A percentile compares a stretch with the other conserved stretches of the same genome.
These are phyloP conservation scores for Amiota mariae DNA, from an alignment of 2,888 invertebrate species.

Conservation along the genomic window DNA sequence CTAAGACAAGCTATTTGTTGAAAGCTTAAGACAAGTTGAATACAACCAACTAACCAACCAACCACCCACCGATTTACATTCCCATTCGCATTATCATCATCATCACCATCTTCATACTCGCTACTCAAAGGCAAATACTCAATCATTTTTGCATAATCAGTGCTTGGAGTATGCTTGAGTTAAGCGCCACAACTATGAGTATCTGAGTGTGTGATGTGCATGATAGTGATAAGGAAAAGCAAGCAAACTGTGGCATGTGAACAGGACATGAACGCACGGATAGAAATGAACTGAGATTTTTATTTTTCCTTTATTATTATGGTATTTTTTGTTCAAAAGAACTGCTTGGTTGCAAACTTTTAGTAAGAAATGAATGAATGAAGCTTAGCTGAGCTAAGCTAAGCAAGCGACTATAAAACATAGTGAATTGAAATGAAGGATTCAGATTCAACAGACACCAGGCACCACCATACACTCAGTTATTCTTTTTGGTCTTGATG, in stretches of 20 bases:
- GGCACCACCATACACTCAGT: not conserved
- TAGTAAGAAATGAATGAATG: not conserved
- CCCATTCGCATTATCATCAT: constrained; percentile 3
- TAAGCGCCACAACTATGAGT: constrained; percentile 43
- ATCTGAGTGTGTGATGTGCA: constrained; percentile 31
- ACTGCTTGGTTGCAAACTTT: constrained; percentile 15
- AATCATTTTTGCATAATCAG: constrained; percentile 59
- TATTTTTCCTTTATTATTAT: not conserved
- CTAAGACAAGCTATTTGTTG: not conserved
- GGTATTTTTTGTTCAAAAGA: constrained; percentile 23
- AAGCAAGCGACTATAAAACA: not conserved
- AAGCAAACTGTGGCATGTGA: constrained; percentile 5
- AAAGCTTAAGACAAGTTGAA: not conserved
- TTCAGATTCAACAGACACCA: not conserved
- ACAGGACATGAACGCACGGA: not conserved
- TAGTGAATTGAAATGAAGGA: too few species aligned
- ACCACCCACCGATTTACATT: too few species aligned
- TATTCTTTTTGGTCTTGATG: constrained; percentile 26
- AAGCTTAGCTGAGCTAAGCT: constrained; percentile 6
- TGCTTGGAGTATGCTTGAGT: constrained; percentile 40
- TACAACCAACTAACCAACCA: too few species aligned
- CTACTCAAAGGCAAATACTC: constrained; percentile 39
- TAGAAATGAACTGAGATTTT: not conserved
- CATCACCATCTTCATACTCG: not conserved
- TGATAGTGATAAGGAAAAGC: constrained; percentile 47